Evolutionary conservation across 2,113 vertebrate species (phyloP).

Genomic region (Cariama cristata): DNA sequence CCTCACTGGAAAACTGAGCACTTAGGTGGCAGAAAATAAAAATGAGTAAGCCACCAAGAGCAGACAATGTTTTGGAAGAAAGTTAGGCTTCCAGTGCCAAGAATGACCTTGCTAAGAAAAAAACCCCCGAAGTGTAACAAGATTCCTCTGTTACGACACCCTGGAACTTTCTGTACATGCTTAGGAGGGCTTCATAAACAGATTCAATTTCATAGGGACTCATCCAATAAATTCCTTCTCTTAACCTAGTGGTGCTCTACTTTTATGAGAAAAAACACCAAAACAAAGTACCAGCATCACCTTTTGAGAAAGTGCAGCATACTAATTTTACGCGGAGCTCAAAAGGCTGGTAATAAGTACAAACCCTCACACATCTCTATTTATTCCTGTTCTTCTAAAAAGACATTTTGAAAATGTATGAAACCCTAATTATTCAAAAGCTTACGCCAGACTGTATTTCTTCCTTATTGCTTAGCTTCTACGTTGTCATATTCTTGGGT

Average conservation of each 20-base stretch:
- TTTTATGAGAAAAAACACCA: background rate
- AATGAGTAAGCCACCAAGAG: background rate
- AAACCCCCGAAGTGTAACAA: background rate
- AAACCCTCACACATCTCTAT: background rate
- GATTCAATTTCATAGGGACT: background rate
- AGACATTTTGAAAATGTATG: background rate
- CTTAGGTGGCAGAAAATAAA: background rate
- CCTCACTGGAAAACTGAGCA: background rate
- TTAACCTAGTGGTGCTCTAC: background rate
- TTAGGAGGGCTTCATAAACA: slow-evolving; percentile 1
- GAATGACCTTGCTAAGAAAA: background rate
- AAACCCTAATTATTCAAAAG: background rate
- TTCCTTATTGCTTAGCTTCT: background rate
- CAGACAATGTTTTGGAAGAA: background rate
- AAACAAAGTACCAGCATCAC: background rate
- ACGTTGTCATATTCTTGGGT: background rate
- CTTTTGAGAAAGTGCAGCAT: background rate
- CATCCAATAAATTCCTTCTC: background rate
- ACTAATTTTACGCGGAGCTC: background rate
- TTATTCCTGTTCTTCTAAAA: background rate
- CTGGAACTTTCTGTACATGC: slow-evolving; percentile 15
- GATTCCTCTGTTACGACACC: background rate
- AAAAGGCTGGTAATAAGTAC: background rate
- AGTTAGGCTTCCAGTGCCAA: background rate
- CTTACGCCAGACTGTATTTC: background rate